phyloP scores from a whole-genome alignment of 2,113 vertebrate genomes.

The Neolamprologus sp. region DNA sequence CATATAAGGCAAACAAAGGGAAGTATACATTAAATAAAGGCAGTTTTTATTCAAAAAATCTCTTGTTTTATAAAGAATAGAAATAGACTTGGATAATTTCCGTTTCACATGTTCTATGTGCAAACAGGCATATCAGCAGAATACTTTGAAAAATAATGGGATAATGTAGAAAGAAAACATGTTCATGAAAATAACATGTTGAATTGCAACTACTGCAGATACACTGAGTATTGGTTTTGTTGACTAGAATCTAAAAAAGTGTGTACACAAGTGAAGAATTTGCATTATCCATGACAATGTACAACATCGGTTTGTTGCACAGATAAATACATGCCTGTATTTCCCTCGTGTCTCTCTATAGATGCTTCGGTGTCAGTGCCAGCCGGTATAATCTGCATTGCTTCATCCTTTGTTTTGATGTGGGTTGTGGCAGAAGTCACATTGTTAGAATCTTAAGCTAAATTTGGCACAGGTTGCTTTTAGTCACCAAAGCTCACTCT shows the following conservation, averaged over 20 bases:
- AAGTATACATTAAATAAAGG: too few species aligned
- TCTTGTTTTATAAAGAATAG: too few species aligned
- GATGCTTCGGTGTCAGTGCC: background rate
- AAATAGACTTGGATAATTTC: too few species aligned
- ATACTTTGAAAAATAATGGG: background rate
- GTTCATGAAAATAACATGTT: background rate
- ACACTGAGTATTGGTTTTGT: background rate
- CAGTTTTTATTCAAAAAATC: too few species aligned
- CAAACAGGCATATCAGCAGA: background rate
- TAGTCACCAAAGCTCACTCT: background rate
- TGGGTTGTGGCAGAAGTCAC: background rate
- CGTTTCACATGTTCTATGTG: background rate
- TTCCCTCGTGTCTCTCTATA: background rate
- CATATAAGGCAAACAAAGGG: too few species aligned
- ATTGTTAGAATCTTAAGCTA: background rate
- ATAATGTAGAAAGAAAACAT: background rate
- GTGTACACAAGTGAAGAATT: background rate
- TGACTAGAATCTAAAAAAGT: background rate
- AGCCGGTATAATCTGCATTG: rapidly evolving
- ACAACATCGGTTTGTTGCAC: background rate
- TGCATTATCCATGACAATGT: background rate
- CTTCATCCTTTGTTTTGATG: background rate
- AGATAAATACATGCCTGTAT: background rate
- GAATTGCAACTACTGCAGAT: background rate
- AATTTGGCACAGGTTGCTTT: rapidly evolving